phyloP scores from a whole-genome alignment of 2,113 vertebrate genomes.

The Gymnobelideus leadbeateri region DNA sequence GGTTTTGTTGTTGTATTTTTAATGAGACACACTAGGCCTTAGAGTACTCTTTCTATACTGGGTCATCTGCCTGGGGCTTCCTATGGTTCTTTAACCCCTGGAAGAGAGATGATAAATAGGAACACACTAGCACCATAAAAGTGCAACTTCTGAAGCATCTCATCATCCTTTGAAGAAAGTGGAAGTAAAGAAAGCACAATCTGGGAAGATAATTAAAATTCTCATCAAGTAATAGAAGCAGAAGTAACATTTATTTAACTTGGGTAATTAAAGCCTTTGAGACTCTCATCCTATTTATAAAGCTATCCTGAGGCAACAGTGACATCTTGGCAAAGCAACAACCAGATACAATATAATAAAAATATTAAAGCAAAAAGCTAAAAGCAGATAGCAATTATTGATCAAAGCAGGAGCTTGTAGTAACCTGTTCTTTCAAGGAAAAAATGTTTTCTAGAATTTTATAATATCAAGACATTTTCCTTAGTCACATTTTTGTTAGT shows the following conservation, averaged over 20 bases:
- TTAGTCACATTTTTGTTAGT: conserved; percentile 39
- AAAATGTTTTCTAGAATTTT: conserved; percentile 48
- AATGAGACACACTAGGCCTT: conserved; percentile 5
- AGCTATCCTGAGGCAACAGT: conserved; percentile 55
- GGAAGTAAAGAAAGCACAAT: conserved; percentile 50
- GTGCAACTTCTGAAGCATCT: conserved; percentile 59
- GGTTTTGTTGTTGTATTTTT: conserved; percentile 58
- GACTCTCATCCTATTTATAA: conserved; percentile 65
- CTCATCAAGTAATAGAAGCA: conserved; percentile 61
- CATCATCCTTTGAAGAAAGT: conserved; percentile 44
- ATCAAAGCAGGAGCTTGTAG: conserved; percentile 62
- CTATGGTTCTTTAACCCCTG: conserved; percentile 48
- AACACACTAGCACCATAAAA: conserved; percentile 40
- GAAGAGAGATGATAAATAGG: conserved; percentile 46
- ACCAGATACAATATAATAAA: conserved; percentile 59
- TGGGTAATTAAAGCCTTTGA: conserved; percentile 81
- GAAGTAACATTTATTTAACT: conserved; percentile 73
- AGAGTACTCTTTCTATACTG: conserved; percentile 4
- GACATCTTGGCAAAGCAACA: conserved; percentile 57
- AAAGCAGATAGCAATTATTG: conserved; percentile 69
- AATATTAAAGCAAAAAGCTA: conserved; percentile 65
- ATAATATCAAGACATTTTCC: conserved; percentile 38
- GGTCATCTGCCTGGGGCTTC: conserved; percentile 44
- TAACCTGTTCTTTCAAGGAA: conserved; percentile 48
- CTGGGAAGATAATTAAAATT: conserved; percentile 73